Percentiles rank a stretch among this genome's conserved stretches.
Evolutionary conservation across 2,113 vertebrate species (phyloP).

Genomic region (Tapirus terrestris): DNA sequence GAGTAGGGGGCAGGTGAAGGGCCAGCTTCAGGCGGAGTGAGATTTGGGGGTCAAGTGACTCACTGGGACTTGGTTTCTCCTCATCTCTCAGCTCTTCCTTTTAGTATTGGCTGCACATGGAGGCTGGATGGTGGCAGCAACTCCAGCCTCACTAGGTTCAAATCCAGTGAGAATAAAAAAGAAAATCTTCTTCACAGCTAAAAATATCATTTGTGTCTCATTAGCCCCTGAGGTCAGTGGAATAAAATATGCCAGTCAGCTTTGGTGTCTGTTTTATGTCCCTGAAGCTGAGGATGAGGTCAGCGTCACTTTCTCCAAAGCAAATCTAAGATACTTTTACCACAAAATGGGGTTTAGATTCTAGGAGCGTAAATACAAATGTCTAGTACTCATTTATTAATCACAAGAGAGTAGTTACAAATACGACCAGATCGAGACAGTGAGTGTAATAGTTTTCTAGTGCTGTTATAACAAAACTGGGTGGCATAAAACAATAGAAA

Average conservation of each 20-base stretch:
- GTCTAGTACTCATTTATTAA: background rate
- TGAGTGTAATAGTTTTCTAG: background rate
- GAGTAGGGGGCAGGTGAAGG: background rate
- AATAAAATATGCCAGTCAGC: background rate
- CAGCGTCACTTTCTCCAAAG: background rate
- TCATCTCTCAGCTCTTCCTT: background rate
- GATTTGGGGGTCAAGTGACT: background rate
- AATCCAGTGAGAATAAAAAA: background rate
- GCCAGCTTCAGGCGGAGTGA: background rate
- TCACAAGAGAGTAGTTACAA: background rate
- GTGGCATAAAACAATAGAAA: background rate
- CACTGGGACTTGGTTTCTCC: background rate
- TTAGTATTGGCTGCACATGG: accelerated
- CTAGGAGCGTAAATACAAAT: background rate
- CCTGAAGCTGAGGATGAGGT: background rate
- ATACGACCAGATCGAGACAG: background rate
- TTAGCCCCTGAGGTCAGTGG: background rate
- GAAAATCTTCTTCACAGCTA: background rate
- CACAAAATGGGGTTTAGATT: background rate
- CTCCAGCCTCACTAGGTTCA: background rate
- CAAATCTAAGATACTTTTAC: background rate
- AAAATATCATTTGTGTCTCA: background rate
- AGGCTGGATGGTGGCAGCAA: background rate
- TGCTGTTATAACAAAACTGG: background rate
- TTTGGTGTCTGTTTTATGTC: background rate